Conservation (phyloP, 1,140 invertebrate genomes). For the Grapholita molesta region DNA sequence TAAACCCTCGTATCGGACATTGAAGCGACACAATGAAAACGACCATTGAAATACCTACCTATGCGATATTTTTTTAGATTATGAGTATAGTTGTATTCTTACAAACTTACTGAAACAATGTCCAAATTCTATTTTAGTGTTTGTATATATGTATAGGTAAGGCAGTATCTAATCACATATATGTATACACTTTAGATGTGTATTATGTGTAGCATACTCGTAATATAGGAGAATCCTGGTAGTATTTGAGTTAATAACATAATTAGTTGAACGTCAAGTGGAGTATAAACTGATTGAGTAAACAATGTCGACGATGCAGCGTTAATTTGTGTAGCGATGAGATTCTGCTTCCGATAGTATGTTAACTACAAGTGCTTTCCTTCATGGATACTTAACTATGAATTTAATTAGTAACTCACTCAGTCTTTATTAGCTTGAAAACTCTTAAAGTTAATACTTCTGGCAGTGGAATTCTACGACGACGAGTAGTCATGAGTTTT, state of each 20-base stretch:
- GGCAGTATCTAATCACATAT: background rate
- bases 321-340: slow-evolving; percentile 40
- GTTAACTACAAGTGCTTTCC: slow-evolving; percentile 17
- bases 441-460: background rate
- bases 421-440: slow-evolving; percentile 11
- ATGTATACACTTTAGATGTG: background rate
- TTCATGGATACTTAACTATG: slow-evolving; percentile 16
- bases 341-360: slow-evolving; percentile 7
- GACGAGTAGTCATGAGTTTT: background rate
- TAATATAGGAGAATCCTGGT: slow-evolving; percentile 1
- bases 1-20: background rate
- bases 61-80: background rate
- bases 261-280: slow-evolving; percentile 54
- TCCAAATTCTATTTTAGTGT: no score
- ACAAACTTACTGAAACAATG: no score
- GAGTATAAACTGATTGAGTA: slow-evolving; percentile 50
- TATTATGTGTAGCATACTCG: background rate
- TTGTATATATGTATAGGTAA: background rate
- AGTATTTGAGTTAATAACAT: slow-evolving; percentile 18
- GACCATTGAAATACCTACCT: background rate
- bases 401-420: slow-evolving; percentile 17
- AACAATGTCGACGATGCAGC: slow-evolving; percentile 48
- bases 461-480: slow-evolving; percentile 8
- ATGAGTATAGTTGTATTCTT: background rate
- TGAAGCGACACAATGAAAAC: background rate